phyloP scores from a whole-genome alignment of 1,140 invertebrate species.

The Apis laboriosa region DNA sequence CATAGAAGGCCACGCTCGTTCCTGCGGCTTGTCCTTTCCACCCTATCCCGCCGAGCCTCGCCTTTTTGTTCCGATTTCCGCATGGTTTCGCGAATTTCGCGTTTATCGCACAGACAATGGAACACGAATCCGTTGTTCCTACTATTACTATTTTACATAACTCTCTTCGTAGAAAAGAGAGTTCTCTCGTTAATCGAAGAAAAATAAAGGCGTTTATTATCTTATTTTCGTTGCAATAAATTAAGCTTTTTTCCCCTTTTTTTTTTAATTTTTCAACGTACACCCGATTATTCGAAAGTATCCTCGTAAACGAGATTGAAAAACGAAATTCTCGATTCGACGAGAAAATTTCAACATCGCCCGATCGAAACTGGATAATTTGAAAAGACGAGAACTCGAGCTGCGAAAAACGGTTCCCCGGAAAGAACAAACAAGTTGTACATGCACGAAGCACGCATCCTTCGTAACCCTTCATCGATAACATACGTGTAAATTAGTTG shows the following conservation, averaged over 20 bases:
- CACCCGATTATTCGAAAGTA: too few relatives aligned
- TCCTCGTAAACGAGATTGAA: too few relatives aligned
- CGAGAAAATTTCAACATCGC: too few relatives aligned
- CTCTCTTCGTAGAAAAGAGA: neutral
- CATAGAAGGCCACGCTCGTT: neutral
- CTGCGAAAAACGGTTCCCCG: neutral
- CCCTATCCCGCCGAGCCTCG: neutral
- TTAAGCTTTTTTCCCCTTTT: too few relatives aligned
- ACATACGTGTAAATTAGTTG: constrained; percentile 23
- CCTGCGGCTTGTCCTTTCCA: neutral
- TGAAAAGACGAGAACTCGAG: too few relatives aligned
- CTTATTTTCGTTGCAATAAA: too few relatives aligned
- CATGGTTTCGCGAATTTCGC: constrained; percentile 2
- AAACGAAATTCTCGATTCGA: too few relatives aligned
- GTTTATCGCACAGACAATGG: neutral
- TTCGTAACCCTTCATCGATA: too few relatives aligned
- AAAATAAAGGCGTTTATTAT: neutral
- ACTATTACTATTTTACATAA: neutral
- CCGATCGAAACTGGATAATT: too few relatives aligned
- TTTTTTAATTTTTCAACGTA: too few relatives aligned
- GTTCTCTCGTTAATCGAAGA: neutral
- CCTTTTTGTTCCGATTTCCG: constrained; percentile 20
- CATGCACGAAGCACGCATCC: too few relatives aligned
- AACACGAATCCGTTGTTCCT: neutral
- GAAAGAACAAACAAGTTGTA: neutral